Percentiles rank a stretch among this genome's conserved stretches.
phyloP scores from a whole-genome alignment of 1,140 invertebrate species.

The Conus betulinus region DNA sequence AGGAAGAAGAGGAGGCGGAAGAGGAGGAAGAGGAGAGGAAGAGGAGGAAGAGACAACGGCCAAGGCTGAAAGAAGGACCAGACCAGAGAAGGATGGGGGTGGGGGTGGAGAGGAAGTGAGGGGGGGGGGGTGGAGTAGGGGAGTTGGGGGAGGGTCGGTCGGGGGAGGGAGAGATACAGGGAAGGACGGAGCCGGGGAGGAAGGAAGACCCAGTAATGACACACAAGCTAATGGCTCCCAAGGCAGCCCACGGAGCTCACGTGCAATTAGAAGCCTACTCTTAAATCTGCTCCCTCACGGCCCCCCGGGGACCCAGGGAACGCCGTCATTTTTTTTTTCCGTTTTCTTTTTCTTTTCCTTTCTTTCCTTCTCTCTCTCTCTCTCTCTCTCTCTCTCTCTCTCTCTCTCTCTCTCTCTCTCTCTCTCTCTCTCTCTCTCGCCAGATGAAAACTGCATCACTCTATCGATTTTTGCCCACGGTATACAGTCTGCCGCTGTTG shows the following conservation, averaged over 20 bases:
- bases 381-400: background rate
- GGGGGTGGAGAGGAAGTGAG: too few species aligned
- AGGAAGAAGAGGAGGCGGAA: too few species aligned
- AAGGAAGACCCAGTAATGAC: conserved; percentile 13
- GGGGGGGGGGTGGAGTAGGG: background rate
- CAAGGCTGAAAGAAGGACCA: too few species aligned
- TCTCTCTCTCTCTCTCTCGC: background rate
- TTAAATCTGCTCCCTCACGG: conserved; percentile 9
- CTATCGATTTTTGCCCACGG: conserved; percentile 10
- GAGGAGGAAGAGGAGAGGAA: too few species aligned
- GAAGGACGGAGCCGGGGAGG: background rate
- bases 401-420: background rate
- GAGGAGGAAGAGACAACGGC: too few species aligned
- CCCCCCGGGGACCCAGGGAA: background rate
- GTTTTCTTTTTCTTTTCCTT: background rate
- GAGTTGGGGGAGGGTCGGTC: background rate
- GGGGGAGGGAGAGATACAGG: background rate
- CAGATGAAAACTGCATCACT: conserved; percentile 16
- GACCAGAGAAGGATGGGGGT: too few species aligned
- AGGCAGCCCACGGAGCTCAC: background rate
- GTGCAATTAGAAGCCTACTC: conserved; percentile 30
- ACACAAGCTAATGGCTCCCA: conserved; percentile 21
- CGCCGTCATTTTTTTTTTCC: background rate
- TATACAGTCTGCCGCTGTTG: background rate
- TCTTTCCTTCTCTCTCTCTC: background rate